Conservation (phyloP, 2,888 invertebrate species). For the Amblyjoppa proteus region DNA sequence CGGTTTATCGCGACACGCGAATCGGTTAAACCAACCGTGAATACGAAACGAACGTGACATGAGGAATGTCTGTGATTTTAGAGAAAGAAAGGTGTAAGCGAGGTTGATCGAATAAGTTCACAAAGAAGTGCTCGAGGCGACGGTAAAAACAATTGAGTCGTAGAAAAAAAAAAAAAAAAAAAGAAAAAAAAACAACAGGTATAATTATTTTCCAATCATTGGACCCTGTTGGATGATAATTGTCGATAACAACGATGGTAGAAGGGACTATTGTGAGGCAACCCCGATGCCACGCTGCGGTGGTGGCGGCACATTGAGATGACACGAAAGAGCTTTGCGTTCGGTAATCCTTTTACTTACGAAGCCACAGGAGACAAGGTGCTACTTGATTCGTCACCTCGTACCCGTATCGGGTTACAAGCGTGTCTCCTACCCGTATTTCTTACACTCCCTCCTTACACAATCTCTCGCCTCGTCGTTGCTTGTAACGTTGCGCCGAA, state of each 20-base stretch:
- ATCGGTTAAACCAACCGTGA: conserved; percentile 52
- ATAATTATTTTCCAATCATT: neutral
- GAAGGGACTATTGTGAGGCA: conserved; percentile 48
- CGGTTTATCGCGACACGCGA: conserved; percentile 59
- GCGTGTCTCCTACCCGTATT: conserved; percentile 22
- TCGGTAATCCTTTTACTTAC: conserved; percentile 69
- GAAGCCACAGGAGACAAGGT: conserved; percentile 67
- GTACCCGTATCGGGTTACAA: conserved; percentile 43
- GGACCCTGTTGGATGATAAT: conserved; percentile 35
- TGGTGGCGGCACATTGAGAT: conserved; percentile 25
- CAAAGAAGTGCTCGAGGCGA: neutral
- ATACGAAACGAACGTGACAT: conserved; percentile 42
- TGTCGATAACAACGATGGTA: conserved; percentile 33
- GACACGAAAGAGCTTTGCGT: conserved; percentile 58
- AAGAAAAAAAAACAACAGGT: neutral
- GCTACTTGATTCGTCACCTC: conserved; percentile 65
- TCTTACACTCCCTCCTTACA: conserved; percentile 16
- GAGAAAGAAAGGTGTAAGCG: neutral
- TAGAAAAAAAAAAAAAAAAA: neutral
- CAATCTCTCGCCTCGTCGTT: conserved; percentile 19
- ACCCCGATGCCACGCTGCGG: conserved; percentile 19
- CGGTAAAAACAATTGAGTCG: neutral
- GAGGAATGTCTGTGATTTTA: conserved; percentile 23
- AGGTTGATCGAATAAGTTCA: neutral
- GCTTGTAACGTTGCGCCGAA: conserved; percentile 16